phyloP scores from a whole-genome alignment of 35 echinoderm and acorn worm genomes.

The Diadema setosum region DNA sequence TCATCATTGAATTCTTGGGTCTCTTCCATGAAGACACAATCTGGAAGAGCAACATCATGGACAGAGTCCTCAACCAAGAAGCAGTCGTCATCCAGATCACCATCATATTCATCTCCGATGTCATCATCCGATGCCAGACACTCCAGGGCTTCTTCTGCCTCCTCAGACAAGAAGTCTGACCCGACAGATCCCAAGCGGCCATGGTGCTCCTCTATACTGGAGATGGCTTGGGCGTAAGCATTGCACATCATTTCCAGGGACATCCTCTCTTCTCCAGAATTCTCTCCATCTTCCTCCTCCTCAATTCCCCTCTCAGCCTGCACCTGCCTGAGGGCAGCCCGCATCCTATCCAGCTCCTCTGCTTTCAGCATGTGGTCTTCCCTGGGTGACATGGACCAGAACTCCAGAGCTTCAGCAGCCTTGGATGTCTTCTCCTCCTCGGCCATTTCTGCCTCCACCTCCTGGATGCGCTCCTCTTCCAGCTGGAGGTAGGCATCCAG shows the following conservation, averaged over 20 bases:
- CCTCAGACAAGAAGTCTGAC: conserved; percentile 33
- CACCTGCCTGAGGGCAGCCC: background rate
- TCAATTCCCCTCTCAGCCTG: background rate
- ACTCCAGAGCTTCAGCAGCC: conserved; percentile 70
- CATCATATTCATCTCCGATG: conserved; percentile 13
- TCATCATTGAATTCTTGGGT: conserved; percentile 7
- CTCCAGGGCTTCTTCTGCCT: conserved; percentile 38
- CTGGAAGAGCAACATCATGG: background rate
- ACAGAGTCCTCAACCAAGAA: background rate
- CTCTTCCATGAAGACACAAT: background rate
- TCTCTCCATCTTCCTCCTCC: background rate
- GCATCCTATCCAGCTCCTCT: background rate
- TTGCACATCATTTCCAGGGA: background rate
- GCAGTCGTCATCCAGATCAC: conserved; percentile 37
- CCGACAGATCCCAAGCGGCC: background rate
- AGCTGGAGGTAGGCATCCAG: conserved; percentile 72
- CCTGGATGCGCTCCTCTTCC: conserved; percentile 41
- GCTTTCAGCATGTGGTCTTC: conserved; percentile 43
- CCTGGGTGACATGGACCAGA: conserved; percentile 92
- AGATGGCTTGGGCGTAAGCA: background rate
- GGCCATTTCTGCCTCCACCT: background rate
- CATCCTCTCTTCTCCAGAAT: background rate
- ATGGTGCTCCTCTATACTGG: background rate
- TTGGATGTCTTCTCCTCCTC: background rate
- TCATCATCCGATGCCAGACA: conserved; percentile 34